Evolutionary conservation across 2,888 invertebrate genomes (phyloP).

Genomic region (Xestia sexstrigata): DNA sequence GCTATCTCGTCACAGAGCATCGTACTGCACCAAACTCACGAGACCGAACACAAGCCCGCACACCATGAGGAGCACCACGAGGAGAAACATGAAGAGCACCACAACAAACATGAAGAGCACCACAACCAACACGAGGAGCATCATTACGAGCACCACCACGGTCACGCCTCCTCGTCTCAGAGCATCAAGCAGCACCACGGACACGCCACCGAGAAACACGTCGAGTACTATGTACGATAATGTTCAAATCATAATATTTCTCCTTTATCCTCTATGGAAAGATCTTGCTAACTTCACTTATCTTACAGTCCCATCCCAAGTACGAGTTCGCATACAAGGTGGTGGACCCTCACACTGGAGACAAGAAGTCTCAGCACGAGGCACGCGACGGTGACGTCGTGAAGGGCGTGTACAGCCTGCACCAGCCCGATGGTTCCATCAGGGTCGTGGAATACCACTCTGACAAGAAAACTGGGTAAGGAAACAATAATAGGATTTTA

Average conservation of each 20-base stretch:
- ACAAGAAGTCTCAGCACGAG: conserved; percentile 88
- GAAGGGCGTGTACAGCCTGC: conserved; percentile 89
- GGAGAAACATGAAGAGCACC: conserved; percentile 5
- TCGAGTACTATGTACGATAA: conserved; percentile 69
- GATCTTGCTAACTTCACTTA: too few species aligned
- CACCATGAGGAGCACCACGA: conserved; percentile 21
- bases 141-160: conserved; percentile 27
- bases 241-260: too few species aligned
- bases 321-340: conserved; percentile 87
- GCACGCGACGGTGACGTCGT: conserved; percentile 89
- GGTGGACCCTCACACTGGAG: conserved; percentile 87
- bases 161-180: conserved; percentile 67
- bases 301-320: conserved; percentile 79
- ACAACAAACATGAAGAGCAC: conserved; percentile 17
- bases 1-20: conserved; percentile 75
- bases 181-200: conserved; percentile 70
- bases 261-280: too few species aligned
- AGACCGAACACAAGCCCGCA: conserved; percentile 26
- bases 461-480: conserved; percentile 76
- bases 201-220: conserved; percentile 63
- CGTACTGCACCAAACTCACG: conserved; percentile 70
- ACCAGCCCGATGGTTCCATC: conserved; percentile 83
- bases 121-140: conserved; percentile 31
- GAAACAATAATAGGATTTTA: not conserved
- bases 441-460: conserved; percentile 87